Evolutionary conservation across 2,888 invertebrate species (phyloP).

Genomic region (Drosophila lacicola): DNA sequence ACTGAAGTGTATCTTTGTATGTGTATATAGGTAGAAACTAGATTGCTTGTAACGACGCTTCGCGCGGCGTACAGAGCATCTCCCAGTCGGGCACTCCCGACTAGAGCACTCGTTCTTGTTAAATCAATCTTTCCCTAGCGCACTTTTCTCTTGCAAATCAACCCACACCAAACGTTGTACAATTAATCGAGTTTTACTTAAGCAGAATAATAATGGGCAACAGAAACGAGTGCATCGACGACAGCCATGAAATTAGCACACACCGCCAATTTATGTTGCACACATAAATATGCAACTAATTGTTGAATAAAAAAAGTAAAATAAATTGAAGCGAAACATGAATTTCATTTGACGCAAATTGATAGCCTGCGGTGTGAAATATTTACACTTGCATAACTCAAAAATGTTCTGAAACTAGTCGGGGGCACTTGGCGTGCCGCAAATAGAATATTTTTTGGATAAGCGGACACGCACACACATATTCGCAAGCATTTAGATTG

Average conservation of each 20-base stretch:
- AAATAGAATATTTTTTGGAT: constrained; percentile 55
- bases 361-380: constrained; percentile 37
- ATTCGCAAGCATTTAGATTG: constrained; percentile 8
- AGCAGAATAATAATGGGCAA: background rate
- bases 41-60: no score
- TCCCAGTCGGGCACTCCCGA: no score
- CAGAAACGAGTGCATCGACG: constrained; percentile 31
- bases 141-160: no score
- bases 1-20: no score
- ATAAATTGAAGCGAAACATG: constrained; percentile 4
- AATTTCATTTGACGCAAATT: constrained; percentile 30
- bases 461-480: constrained; percentile 26
- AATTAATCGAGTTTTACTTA: background rate
- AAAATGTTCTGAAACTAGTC: constrained; percentile 27
- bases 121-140: no score
- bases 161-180: background rate
- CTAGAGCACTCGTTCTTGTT: no score
- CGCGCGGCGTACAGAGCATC: no score
- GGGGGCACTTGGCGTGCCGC: constrained; percentile 37
- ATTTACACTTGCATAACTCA: constrained; percentile 54
- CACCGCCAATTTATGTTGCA: constrained; percentile 37
- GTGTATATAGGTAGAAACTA: no score
- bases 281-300: constrained; percentile 49
- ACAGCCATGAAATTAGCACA: constrained; percentile 18
- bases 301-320: constrained; percentile 28